phyloP scores from a whole-genome alignment of 2,888 invertebrate species.

The Rhimphoctona megacephalus region DNA sequence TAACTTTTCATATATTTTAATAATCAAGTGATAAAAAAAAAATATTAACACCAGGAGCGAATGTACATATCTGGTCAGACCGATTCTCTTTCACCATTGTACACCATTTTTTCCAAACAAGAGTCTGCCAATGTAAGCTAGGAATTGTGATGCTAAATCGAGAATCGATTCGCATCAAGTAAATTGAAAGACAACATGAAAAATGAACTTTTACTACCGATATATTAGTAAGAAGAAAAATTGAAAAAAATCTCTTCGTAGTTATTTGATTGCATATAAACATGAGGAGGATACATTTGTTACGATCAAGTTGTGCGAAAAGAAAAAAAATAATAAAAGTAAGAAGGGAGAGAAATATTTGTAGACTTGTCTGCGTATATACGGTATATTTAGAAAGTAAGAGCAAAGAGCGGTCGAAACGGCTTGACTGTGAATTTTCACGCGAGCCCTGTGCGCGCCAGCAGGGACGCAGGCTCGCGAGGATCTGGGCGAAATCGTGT shows the following conservation, averaged over 20 bases:
- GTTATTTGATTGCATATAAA: neutral
- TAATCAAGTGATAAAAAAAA: neutral
- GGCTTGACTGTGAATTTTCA: slow-evolving; percentile 44
- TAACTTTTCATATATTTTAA: neutral
- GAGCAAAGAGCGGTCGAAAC: slow-evolving; percentile 34
- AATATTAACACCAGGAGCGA: neutral
- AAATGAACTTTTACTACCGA: neutral
- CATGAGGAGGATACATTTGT: neutral
- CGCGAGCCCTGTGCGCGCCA: slow-evolving; percentile 54
- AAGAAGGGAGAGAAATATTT: neutral
- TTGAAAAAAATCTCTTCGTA: neutral
- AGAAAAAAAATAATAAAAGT: neutral
- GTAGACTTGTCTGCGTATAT: neutral
- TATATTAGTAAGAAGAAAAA: neutral
- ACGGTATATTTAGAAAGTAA: neutral
- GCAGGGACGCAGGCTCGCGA: slow-evolving; percentile 63
- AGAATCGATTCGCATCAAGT: neutral
- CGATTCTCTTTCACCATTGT: neutral
- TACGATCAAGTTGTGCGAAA: neutral
- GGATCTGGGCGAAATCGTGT: slow-evolving; percentile 57
- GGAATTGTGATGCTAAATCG: neutral
- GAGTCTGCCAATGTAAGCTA: neutral
- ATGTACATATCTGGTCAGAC: neutral
- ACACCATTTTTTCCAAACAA: neutral
- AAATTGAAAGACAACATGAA: neutral